Conservation (phyloP, 1,140 invertebrate genomes). For the Drosophila lowei region DNA sequence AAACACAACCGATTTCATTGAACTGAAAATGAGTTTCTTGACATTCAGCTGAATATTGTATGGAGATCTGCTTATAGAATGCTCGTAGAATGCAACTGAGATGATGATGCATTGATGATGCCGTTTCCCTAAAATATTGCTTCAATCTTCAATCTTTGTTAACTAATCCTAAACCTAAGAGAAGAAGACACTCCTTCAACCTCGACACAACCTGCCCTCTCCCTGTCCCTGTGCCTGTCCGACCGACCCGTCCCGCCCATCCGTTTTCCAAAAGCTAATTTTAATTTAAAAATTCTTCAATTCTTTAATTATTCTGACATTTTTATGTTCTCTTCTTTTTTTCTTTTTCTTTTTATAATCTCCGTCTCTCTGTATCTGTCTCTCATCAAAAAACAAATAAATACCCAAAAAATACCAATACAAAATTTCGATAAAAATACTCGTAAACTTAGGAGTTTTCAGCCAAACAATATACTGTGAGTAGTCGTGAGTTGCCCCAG, state of each 20-base stretch:
- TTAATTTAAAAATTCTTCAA: constrained; percentile 34
- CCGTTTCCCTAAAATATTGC: constrained; percentile 7
- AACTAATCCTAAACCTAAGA: constrained; percentile 6
- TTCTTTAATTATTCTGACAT: constrained; percentile 37
- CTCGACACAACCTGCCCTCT: constrained; percentile 3
- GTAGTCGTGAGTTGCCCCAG: constrained; percentile 49
- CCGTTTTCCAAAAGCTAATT: constrained; percentile 25
- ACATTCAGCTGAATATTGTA: constrained; percentile 21
- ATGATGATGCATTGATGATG: constrained; percentile 17
- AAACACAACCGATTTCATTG: neutral
- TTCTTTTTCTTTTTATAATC: constrained; percentile 69
- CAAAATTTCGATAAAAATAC: constrained; percentile 36
- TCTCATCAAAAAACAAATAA: constrained; percentile 29
- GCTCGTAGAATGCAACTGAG: constrained; percentile 17
- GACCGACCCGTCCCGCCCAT: neutral
- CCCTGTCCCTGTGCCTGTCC: neutral
- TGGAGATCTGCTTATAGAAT: constrained; percentile 3
- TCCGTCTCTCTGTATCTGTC: constrained; percentile 44
- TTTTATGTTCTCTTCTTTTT: constrained; percentile 73
- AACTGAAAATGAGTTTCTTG: constrained; percentile 37
- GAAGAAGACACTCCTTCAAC: neutral
- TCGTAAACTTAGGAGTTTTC: constrained; percentile 80
- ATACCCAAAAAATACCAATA: constrained; percentile 25
- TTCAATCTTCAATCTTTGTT: constrained; percentile 13
- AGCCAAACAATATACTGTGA: constrained; percentile 83